These are phyloP conservation scores for Punctoribates punctum DNA, from an alignment of 2,888 invertebrate genomes.

Conservation along the genomic window DNA sequence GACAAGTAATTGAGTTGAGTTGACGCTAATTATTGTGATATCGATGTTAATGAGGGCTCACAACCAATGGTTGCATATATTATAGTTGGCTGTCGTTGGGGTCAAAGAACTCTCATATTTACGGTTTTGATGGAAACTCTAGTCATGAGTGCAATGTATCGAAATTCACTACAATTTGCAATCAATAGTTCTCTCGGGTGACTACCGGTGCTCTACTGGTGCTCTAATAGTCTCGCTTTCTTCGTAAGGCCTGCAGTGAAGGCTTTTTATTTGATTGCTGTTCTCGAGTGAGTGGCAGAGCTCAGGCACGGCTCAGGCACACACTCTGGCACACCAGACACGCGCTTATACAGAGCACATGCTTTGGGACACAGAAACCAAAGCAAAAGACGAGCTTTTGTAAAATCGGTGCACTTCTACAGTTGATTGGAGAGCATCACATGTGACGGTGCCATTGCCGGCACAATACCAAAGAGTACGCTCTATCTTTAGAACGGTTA, in stretches of 20 bases:
- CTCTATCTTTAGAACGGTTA: conserved; percentile 32
- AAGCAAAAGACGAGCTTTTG: conserved; percentile 9
- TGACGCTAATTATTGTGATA: conserved; percentile 16
- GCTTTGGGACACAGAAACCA: neutral
- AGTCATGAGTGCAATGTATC: conserved; percentile 18
- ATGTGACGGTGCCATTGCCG: conserved; percentile 20
- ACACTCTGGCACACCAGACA: neutral
- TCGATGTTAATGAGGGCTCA: neutral
- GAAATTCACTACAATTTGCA: neutral
- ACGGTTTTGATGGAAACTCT: neutral
- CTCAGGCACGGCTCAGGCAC: neutral
- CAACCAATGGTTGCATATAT: neutral
- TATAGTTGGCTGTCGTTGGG: neutral
- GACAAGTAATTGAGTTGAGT: conserved; percentile 27
- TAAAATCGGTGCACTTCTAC: conserved; percentile 19
- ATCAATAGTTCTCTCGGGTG: neutral
- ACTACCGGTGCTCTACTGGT: neutral
- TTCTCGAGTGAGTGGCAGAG: neutral
- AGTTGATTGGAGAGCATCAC: conserved; percentile 34
- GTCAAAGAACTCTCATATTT: conserved; percentile 26
- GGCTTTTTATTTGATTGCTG: too few species aligned
- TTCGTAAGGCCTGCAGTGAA: too few species aligned
- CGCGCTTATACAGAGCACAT: neutral
- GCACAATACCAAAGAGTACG: conserved; percentile 26
- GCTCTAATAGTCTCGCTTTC: neutral